phyloP scores from a whole-genome alignment of 2,113 vertebrate species.

The Procavia capensis region DNA sequence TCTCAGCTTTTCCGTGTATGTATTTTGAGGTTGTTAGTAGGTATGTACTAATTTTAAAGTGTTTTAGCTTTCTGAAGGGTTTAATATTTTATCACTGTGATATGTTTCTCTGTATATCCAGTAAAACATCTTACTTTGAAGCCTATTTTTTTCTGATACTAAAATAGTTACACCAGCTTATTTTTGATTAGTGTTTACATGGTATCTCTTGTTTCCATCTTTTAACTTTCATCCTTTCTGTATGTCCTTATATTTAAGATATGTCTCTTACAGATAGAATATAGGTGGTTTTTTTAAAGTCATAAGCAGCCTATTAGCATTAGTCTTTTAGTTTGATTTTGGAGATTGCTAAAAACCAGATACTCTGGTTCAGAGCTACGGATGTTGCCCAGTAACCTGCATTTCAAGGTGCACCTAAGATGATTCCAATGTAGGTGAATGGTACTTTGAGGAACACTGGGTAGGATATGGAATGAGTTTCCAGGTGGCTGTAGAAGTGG shows the following conservation, averaged over 20 bases:
- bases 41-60: background rate
- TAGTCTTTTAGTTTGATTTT: slow-evolving; percentile 26
- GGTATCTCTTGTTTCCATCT: background rate
- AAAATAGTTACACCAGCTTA: slow-evolving; percentile 38
- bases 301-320: background rate
- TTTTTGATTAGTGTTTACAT: background rate
- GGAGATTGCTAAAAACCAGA: background rate
- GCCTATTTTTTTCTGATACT: slow-evolving; percentile 33
- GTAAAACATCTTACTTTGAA: background rate
- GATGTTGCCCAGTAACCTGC: background rate
- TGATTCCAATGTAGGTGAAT: background rate
- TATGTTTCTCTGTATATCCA: background rate
- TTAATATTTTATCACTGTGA: slow-evolving; percentile 22
- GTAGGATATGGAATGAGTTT: background rate
- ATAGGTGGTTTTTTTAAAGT: background rate
- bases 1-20: background rate
- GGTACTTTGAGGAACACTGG: background rate
- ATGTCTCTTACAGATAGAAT: background rate
- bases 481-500: background rate
- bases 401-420: slow-evolving; percentile 16
- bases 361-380: slow-evolving; percentile 7
- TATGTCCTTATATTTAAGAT: background rate
- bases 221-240: background rate
- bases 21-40: slow-evolving; percentile 35
- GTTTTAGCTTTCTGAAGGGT: slow-evolving; percentile 11